Evolutionary conservation across 2,888 invertebrate genomes (phyloP).

Genomic region (Rhamnusium bicolor): DNA sequence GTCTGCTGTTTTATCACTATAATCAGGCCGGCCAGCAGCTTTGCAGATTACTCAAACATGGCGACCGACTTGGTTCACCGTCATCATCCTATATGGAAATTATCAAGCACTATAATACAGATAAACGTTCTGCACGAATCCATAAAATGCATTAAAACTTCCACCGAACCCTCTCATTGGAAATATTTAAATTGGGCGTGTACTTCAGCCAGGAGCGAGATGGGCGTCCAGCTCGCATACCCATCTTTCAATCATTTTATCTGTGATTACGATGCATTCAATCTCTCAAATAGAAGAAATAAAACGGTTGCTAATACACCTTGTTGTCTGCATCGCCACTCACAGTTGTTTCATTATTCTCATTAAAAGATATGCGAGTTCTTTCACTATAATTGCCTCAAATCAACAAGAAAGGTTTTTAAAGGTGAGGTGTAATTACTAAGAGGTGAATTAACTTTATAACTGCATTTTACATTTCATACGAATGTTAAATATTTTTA

Average conservation of each 20-base stretch:
- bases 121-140: slow-evolving; percentile 69
- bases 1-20: slow-evolving; percentile 66
- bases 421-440: neutral
- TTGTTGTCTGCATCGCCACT: slow-evolving; percentile 9
- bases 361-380: neutral
- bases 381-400: neutral
- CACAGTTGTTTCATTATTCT: neutral
- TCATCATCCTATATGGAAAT: slow-evolving; percentile 69
- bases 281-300: slow-evolving; percentile 26
- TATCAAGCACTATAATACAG: slow-evolving; percentile 68
- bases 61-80: slow-evolving; percentile 54
- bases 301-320: slow-evolving; percentile 17
- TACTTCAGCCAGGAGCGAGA: slow-evolving; percentile 54
- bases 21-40: slow-evolving; percentile 66
- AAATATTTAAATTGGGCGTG: slow-evolving; percentile 67
- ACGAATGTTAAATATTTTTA: too few species aligned
- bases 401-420: neutral
- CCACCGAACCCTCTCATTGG: slow-evolving; percentile 66
- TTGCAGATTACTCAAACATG: slow-evolving; percentile 59
- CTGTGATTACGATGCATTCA: slow-evolving; percentile 43
- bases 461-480: too few species aligned
- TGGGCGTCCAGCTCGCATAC: slow-evolving; percentile 50
- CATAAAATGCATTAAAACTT: slow-evolving; percentile 67
- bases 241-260: slow-evolving; percentile 48
- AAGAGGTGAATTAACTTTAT: neutral